Conservation (phyloP, 2,888 invertebrate species). For the Bembecia ichneumoniformis region DNA sequence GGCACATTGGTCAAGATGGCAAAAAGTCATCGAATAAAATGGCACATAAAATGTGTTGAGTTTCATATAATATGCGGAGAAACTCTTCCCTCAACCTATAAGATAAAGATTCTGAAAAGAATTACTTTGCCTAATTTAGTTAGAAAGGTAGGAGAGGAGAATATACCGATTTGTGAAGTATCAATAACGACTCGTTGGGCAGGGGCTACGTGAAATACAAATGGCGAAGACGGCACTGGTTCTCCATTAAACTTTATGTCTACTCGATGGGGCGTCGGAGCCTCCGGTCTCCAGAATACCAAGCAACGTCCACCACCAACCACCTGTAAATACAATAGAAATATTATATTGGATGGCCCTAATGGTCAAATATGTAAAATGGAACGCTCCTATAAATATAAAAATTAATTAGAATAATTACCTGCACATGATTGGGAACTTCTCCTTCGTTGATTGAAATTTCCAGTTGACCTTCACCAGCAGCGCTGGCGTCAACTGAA, state of each 20-base stretch:
- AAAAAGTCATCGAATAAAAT: too few species aligned
- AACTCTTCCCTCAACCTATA: too few species aligned
- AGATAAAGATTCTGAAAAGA: too few species aligned
- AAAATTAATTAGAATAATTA: conserved; percentile 16
- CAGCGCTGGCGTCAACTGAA: conserved; percentile 96
- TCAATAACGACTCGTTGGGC: conserved; percentile 62
- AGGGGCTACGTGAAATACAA: conserved; percentile 80
- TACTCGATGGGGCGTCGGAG: conserved; percentile 90
- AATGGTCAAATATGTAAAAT: too few species aligned
- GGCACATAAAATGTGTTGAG: too few species aligned
- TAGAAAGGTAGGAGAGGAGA: not conserved
- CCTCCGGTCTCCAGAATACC: conserved; percentile 94
- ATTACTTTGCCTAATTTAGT: too few species aligned
- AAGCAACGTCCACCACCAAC: conserved; percentile 95
- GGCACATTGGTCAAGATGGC: too few species aligned
- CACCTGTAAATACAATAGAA: conserved; percentile 67
- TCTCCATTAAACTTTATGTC: conserved; percentile 97
- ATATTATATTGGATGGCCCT: not conserved
- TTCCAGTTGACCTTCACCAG: conserved; percentile 99
- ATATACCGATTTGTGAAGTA: conserved; percentile 58
- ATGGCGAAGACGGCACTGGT: conserved; percentile 92
- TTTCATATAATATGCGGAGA: too few species aligned
- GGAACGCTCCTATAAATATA: too few species aligned
- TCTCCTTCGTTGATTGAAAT: conserved; percentile 99
- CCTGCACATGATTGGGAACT: conserved; percentile 97